Evolutionary conservation across 2,888 invertebrate species (phyloP), one percentile per base, ranked within the genome.

Genomic region (Epiblema foenella): DNA sequence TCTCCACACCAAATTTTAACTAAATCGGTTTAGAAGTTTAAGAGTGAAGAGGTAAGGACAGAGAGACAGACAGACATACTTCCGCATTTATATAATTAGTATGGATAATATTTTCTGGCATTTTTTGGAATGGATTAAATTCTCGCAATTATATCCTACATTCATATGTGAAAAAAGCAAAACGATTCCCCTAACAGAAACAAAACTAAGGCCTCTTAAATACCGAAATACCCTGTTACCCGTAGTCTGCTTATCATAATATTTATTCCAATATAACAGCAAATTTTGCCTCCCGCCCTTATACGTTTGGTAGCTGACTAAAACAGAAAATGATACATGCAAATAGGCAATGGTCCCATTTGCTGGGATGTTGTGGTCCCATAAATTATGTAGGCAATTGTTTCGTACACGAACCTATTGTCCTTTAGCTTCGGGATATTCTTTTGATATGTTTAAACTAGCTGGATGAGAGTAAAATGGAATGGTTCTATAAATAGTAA

Each of bases 341-440:
- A 87, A 86, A 88, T 82, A 80, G 82, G 78, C 78, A 24, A 68
- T 68, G 74, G 73, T 75, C 85, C 86, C 82, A 83, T 82, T 72
- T 73, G 72, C 83, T 81, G 83, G 79, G 77, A 81, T 78, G 77
- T 78, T 83, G 86, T 81, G 86, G 86, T 73, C 75, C 82, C 85
- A 87, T 90, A 89, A 89, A 90, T 90, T 88, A 86, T 83, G 72
- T 74, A 77, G 80, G 79, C 89, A 90, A 90, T 91, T 90, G 90
- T 90, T 90, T 90, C 85, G 86, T 85, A 86, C 86, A 83, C 80
- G 75, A 75, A 76, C 76, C 84, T 81, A 85, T 89, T 86, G 86
- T 82, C 75, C 81, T 79, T 81, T 78, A 24, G 49, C 29, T 18
- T 24, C 4, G 15, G 64, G 65, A 33, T 33, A 69, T 69, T 56